Conservation (phyloP, 2,113 vertebrate genomes). For the Sialia sialis region DNA sequence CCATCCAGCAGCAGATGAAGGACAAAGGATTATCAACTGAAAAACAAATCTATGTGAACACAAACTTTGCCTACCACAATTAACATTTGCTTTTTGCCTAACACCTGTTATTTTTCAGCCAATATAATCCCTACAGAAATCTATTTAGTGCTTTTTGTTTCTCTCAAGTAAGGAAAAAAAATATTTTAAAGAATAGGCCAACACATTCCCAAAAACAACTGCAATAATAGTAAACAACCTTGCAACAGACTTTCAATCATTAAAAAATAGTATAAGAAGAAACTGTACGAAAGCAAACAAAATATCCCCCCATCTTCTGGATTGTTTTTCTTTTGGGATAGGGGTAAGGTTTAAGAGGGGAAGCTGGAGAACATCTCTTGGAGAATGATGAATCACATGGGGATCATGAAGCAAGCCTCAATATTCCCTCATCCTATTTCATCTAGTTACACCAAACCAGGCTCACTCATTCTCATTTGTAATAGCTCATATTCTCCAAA, state of each 20-base stretch:
- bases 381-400: background rate
- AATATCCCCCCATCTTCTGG: rapidly evolving
- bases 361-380: background rate
- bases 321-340: background rate
- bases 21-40: background rate
- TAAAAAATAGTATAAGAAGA: background rate
- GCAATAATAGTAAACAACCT: background rate
- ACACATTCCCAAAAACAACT: background rate
- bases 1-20: background rate
- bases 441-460: background rate
- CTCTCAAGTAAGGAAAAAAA: background rate
- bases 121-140: background rate
- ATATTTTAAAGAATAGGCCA: background rate
- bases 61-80: background rate
- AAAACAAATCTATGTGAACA: background rate
- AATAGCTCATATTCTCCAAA: background rate
- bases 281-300: background rate
- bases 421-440: background rate
- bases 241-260: background rate
- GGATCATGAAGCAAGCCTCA: background rate
- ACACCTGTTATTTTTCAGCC: background rate
- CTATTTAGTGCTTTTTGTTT: background rate
- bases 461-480: background rate
- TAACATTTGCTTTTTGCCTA: background rate
- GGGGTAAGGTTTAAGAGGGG: background rate